Percentiles rank a stretch among this genome's conserved stretches.
Evolutionary conservation across 2,888 invertebrate species (phyloP).

Genomic region (Achlya flavicornis): DNA sequence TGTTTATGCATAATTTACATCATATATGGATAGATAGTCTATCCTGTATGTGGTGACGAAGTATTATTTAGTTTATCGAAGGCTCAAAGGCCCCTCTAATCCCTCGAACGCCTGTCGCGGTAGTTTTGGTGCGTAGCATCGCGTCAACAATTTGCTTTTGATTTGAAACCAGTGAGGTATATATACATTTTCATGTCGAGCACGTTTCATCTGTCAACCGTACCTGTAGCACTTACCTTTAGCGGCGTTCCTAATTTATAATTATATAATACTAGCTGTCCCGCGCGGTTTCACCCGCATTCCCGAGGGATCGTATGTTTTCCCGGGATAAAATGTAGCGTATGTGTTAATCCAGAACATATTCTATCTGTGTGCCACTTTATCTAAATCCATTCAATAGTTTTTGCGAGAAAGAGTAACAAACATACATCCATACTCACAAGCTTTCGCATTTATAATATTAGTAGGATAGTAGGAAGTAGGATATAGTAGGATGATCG

Average conservation of each 20-base stretch:
- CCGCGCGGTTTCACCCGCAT: no score
- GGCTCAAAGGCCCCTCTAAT: slow-evolving; percentile 36
- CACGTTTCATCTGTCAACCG: slow-evolving; percentile 37
- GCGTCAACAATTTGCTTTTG: slow-evolving; percentile 28
- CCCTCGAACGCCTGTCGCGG: slow-evolving; percentile 41
- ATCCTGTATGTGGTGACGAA: slow-evolving; percentile 17
- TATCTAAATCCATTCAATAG: no score
- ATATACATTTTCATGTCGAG: slow-evolving; percentile 30
- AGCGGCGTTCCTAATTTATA: not conserved
- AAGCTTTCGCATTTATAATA: no score
- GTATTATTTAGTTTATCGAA: slow-evolving; percentile 41
- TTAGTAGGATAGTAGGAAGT: no score
- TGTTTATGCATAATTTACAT: not conserved
- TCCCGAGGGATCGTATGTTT: no score
- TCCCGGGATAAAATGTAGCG: no score
- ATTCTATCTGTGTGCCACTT: no score
- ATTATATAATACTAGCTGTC: not conserved
- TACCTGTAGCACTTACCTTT: not conserved
- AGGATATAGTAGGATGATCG: no score
- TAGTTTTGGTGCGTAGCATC: slow-evolving; percentile 19
- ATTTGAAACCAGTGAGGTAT: slow-evolving; percentile 15
- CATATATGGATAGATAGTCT: not conserved
- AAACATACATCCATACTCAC: no score
- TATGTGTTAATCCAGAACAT: no score
- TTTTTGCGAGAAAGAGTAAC: no score